Evolutionary conservation across 2,113 vertebrate species (phyloP).

Genomic region (Heterochromis multidens): DNA sequence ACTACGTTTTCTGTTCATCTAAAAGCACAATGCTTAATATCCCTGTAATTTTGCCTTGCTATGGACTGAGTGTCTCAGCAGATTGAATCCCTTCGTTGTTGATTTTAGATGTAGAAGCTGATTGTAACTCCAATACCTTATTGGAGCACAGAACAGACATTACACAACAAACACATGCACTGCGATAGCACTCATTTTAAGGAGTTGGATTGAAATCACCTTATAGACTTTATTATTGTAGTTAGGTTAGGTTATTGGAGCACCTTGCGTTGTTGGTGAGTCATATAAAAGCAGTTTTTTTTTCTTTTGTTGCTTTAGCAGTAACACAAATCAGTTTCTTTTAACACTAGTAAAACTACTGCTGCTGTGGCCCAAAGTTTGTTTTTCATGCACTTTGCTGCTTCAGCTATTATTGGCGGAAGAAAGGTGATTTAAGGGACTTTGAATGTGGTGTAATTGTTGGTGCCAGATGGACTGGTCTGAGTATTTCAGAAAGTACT

Average conservation of each 20-base stretch:
- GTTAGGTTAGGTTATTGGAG: not conserved
- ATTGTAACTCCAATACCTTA: not conserved
- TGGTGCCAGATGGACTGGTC: too few species aligned
- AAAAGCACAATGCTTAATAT: not conserved
- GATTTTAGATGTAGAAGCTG: not conserved
- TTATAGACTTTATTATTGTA: too few species aligned
- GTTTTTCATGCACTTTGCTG: not conserved
- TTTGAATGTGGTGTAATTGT: not conserved
- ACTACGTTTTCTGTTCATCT: not conserved
- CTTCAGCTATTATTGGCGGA: not conserved
- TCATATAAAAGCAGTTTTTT: not conserved
- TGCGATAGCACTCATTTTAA: not conserved
- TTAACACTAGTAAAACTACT: not conserved
- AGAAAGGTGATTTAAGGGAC: not conserved
- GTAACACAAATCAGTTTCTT: not conserved
- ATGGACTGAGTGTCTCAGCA: not conserved
- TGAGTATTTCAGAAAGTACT: too few species aligned
- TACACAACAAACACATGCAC: not conserved
- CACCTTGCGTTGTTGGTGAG: not conserved
- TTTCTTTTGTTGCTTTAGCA: not conserved
- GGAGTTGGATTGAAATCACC: not conserved
- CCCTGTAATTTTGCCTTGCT: not conserved
- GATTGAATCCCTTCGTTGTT: constrained; percentile 1
- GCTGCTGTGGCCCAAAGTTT: not conserved
- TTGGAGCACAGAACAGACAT: not conserved